A percentile compares a stretch with the other conserved stretches of the same genome.
phyloP scores from a whole-genome alignment of 2,797 vertebrate genomes.

The Percopsis omiscomaycus region DNA sequence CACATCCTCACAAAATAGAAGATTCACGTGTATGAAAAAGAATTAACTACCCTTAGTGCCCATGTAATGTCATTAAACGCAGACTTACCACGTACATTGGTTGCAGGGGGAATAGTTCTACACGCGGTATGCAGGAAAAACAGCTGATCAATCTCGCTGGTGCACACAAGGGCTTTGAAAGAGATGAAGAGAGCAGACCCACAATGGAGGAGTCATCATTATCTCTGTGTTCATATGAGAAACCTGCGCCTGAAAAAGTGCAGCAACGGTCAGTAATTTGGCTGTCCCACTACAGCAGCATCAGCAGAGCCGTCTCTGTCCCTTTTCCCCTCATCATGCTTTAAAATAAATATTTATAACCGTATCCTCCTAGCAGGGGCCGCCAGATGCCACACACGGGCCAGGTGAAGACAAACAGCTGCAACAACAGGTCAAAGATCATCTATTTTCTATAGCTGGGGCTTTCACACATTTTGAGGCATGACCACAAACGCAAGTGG shows the following conservation, averaged over 20 bases:
- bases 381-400: slow-evolving; percentile 35
- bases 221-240: slow-evolving; percentile 46
- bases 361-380: slow-evolving; percentile 18
- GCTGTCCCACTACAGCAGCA: slow-evolving; percentile 27
- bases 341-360: slow-evolving; percentile 59
- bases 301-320: slow-evolving; percentile 51
- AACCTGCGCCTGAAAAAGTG: slow-evolving; percentile 50
- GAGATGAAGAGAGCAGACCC: slow-evolving; percentile 28
- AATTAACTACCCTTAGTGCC: slow-evolving; percentile 17
- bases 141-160: slow-evolving; percentile 40
- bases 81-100: slow-evolving; percentile 4
- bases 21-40: slow-evolving; percentile 12
- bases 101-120: slow-evolving; percentile 19
- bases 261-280: slow-evolving; percentile 56
- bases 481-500: background rate
- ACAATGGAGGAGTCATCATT: slow-evolving; percentile 55
- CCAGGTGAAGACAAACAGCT: slow-evolving; percentile 51
- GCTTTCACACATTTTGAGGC: background rate
- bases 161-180: slow-evolving; percentile 37
- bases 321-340: slow-evolving; percentile 17
- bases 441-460: slow-evolving; percentile 45
- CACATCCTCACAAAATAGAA: slow-evolving; percentile 24
- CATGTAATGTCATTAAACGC: slow-evolving; percentile 1
- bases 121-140: slow-evolving; percentile 30
- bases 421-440: slow-evolving; percentile 48